Evolutionary conservation across 2,113 vertebrate genomes (phyloP).

Genomic region (Phrynocephalus versicolor): DNA sequence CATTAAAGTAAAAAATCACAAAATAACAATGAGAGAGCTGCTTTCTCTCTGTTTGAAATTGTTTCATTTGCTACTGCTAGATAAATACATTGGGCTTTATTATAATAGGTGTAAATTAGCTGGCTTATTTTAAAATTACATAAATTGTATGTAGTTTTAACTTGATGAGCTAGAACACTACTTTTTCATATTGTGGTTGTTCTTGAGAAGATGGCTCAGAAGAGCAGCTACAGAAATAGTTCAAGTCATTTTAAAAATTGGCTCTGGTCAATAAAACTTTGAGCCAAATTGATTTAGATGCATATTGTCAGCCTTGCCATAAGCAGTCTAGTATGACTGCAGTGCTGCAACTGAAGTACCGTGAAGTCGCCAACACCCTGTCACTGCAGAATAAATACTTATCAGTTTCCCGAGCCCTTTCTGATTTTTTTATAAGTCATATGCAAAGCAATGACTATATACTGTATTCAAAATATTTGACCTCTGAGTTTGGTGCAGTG

Average conservation of each 20-base stretch:
- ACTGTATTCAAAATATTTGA: neutral
- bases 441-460: neutral
- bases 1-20: no score
- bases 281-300: neutral
- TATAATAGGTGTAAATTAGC: neutral
- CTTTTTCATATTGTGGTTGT: neutral
- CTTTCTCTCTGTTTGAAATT: neutral
- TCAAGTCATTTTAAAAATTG: neutral
- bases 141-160: neutral
- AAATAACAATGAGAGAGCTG: no score
- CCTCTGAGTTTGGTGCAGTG: neutral
- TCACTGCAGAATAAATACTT: neutral
- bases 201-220: neutral
- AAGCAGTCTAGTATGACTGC: neutral
- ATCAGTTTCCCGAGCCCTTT: neutral
- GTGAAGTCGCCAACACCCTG: neutral
- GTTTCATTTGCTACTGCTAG: neutral
- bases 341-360: neutral
- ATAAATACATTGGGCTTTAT: neutral
- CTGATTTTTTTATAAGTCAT: neutral
- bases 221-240: neutral
- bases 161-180: neutral
- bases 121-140: neutral
- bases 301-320: neutral
- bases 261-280: neutral